Conservation (phyloP, 2,113 vertebrate genomes). For the Paramisgurnus dabryanus region DNA sequence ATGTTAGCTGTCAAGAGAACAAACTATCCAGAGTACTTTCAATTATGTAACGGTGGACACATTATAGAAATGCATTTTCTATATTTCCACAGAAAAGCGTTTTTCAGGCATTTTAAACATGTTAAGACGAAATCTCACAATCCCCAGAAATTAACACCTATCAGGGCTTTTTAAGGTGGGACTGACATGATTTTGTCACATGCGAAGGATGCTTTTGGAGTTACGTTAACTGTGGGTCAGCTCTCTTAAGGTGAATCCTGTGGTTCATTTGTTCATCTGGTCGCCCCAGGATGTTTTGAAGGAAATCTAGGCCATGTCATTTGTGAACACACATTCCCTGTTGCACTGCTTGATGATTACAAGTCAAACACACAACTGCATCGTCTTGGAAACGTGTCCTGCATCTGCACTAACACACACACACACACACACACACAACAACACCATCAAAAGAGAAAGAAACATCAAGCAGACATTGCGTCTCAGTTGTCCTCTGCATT, state of each 20-base stretch:
- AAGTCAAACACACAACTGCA: constrained; percentile 17
- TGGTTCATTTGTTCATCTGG: constrained; percentile 39
- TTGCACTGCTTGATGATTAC: constrained; percentile 25
- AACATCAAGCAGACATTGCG: constrained; percentile 32
- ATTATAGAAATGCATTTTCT: too few relatives aligned
- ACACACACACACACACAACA: constrained; percentile 14
- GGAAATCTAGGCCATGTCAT: constrained; percentile 42
- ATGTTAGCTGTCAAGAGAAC: too few relatives aligned
- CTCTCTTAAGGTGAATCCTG: constrained; percentile 11
- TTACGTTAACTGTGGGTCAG: background rate
- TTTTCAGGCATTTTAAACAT: too few relatives aligned
- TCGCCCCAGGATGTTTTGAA: constrained; percentile 31
- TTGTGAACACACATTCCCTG: constrained; percentile 38
- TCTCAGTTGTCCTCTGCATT: constrained; percentile 12
- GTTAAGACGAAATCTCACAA: background rate
- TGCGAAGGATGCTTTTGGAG: background rate
- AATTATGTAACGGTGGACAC: too few relatives aligned
- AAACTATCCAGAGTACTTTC: too few relatives aligned
- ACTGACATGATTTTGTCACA: background rate
- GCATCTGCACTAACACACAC: constrained; percentile 2
- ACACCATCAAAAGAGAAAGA: constrained; percentile 17
- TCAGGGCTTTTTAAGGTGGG: constrained; percentile 3
- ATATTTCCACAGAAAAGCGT: too few relatives aligned
- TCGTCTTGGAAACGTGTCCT: background rate
- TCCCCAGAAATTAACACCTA: background rate